Evolutionary conservation across 2,797 vertebrate genomes (phyloP), one percentile per base, ranked within the genome.

Genomic region (Phoeniculus purpureus): DNA sequence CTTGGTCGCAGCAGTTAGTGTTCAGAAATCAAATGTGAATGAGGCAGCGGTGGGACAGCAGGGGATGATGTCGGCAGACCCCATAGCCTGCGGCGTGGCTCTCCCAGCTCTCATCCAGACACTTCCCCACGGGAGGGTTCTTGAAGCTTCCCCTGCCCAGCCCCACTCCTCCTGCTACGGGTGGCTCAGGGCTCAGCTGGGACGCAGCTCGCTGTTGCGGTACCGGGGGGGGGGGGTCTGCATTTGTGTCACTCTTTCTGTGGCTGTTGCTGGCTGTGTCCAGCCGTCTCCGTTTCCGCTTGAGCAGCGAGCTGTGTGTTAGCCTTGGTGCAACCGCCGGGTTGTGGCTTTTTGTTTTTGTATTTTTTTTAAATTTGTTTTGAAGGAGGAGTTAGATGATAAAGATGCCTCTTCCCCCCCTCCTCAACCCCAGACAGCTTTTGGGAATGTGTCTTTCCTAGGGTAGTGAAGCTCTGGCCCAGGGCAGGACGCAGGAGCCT

Each of bases 1-100:
- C 85, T 89, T 72, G 91, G 93, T 92, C 68, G 56, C 72, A 54
- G 92, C 59, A 52, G 60, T 51, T 67, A 19, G 94, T 82, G 87
- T 92, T 94, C 93, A 79, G 94, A 91, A 95, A 70, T 94, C 84
- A 91, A 94, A 93, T 95, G 92, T 96, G 96, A 96, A 93, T 81
- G 60, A 77, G 75, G 51, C 60, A 16, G 89, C 10, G 31, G 14
- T 2, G 76, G 94, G 81, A n/a, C 73, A 34, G 78, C 59, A 5
- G 47, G 78, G 71, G 64, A 21, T 7, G 0, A 11, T 4, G 19
- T 25, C 17, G 9, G 80, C 55, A 65, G 62, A 45, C 40, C 55
- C 82, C 29, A 14, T 47, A 84, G 77, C 80, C 56, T 23, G 12
- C 1, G 2, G 50, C 1, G 3, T 45, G 88, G 82, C 82, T 85